Conservation (phyloP, 1,140 invertebrate species). For the Calephelis virginiensis region DNA sequence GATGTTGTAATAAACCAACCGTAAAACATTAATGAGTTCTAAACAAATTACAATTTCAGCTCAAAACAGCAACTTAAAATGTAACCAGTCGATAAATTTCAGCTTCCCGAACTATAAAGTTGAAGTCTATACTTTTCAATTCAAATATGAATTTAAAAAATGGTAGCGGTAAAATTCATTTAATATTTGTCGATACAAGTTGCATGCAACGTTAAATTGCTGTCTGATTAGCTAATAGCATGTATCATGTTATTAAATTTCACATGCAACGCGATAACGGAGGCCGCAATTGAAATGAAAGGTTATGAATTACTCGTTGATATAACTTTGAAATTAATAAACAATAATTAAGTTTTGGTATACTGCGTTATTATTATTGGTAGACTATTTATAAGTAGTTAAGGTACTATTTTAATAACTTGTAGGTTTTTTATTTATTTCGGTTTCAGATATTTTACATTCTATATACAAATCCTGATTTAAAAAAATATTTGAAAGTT, state of each 20-base stretch:
- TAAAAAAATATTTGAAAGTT: no score
- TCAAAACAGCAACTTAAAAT: no score
- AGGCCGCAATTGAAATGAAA: constrained; percentile 11
- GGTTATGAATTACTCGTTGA: constrained; percentile 17
- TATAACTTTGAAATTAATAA: constrained; percentile 10
- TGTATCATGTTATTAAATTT: constrained; percentile 35
- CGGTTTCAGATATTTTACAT: no score
- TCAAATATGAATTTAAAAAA: constrained; percentile 1
- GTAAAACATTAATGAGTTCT: not conserved
- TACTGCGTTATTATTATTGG: not conserved
- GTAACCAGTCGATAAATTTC: no score
- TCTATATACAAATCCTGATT: no score
- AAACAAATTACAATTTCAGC: no score
- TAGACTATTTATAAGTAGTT: no score
- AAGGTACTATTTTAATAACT: no score
- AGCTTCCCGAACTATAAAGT: not conserved
- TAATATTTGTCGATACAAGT: constrained; percentile 8
- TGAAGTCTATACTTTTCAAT: not conserved
- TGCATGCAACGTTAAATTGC: constrained; percentile 4
- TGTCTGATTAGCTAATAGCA: constrained; percentile 34
- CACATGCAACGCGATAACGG: constrained; percentile 24
- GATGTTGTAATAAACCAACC: not conserved
- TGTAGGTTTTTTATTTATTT: no score
- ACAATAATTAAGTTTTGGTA: not conserved
- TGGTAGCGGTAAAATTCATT: constrained; percentile 4